Evolutionary conservation across 2,888 invertebrate species (phyloP).

Genomic region (Callimorpha dominula): DNA sequence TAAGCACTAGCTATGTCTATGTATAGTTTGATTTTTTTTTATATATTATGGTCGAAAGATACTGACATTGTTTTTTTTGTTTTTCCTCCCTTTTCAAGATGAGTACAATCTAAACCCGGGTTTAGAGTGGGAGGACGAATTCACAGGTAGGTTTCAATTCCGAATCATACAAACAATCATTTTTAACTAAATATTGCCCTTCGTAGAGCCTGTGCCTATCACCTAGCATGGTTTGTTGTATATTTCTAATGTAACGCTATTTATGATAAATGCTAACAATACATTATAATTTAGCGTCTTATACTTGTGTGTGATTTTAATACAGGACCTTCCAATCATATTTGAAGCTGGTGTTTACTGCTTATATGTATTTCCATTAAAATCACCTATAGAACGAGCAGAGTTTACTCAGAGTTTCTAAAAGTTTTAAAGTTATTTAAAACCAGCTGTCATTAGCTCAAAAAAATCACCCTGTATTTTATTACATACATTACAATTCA

Average conservation of each 20-base stretch:
- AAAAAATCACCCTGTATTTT: slow-evolving; percentile 43
- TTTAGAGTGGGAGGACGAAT: slow-evolving; percentile 99
- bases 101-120: slow-evolving; percentile 99
- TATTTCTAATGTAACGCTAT: slow-evolving; percentile 67
- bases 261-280: slow-evolving; percentile 74
- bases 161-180: slow-evolving; percentile 80
- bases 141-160: slow-evolving; percentile 97
- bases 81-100: slow-evolving; percentile 94
- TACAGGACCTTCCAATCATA: slow-evolving; percentile 51
- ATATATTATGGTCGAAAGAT: slow-evolving; percentile 80
- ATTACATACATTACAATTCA: slow-evolving; percentile 39
- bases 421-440: slow-evolving; percentile 15
- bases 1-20: slow-evolving; percentile 82
- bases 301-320: slow-evolving; percentile 53
- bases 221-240: slow-evolving; percentile 82
- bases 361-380: neutral
- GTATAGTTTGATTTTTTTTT: slow-evolving; percentile 73
- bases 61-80: slow-evolving; percentile 86
- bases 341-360: slow-evolving; percentile 21
- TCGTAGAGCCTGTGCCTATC: slow-evolving; percentile 84
- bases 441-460: slow-evolving; percentile 35
- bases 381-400: neutral
- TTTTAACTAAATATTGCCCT: slow-evolving; percentile 79
- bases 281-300: slow-evolving; percentile 65
- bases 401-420: no score